Evolutionary conservation across 2,797 vertebrate genomes (phyloP), one percentile per base, ranked within the genome.

Genomic region (Salarias fasciatus): DNA sequence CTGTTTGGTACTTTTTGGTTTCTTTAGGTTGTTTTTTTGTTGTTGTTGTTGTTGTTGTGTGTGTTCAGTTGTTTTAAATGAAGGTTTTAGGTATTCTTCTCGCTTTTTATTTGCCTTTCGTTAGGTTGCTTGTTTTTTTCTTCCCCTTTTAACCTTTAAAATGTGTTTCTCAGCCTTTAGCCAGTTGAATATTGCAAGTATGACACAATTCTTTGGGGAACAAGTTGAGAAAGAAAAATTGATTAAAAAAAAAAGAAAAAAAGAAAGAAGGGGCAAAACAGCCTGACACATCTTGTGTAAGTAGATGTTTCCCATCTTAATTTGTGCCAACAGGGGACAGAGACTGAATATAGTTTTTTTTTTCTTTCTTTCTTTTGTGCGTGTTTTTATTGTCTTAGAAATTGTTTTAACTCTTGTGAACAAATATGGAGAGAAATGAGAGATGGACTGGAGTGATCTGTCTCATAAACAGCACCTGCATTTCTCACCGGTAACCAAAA

Each of bases 21-120:
- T 58, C 79, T 84, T 69, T 76, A 46, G 72, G 80, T 82, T 82
- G 65, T 86, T 86, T 80, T 62, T 89, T 74, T 90, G 85, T 88
- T 92, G 71, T n/a, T n/a, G n/a, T n/a, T n/a, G n/a, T n/a, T n/a
- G n/a, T n/a, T n/a, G n/a, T n/a, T n/a, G n/a, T n/a, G n/a, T 24
- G 18, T 24, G 18, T 3, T 24, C 18, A 24, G 88, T 72, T 84
- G 77, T 92, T 90, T 92, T 88, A 75, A 87, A 87, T 88, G 85
- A 90, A 86, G 86, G 79, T 85, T 87, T 36, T 78, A 69, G 68
- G 53, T 84, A 48, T 85, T 86, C 13, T 59, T 48, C 37, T 29
- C 49, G 36, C 38, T 28, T 85, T 35, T 88, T 85, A 92, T 93
- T 94, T 93, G 89, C 92, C 89, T 93, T 91, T 88, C 86, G 88